A percentile compares a stretch with the other conserved stretches of the same genome.
Evolutionary conservation across 2,113 vertebrate species (phyloP).

Genomic region (Litocranius walleri): DNA sequence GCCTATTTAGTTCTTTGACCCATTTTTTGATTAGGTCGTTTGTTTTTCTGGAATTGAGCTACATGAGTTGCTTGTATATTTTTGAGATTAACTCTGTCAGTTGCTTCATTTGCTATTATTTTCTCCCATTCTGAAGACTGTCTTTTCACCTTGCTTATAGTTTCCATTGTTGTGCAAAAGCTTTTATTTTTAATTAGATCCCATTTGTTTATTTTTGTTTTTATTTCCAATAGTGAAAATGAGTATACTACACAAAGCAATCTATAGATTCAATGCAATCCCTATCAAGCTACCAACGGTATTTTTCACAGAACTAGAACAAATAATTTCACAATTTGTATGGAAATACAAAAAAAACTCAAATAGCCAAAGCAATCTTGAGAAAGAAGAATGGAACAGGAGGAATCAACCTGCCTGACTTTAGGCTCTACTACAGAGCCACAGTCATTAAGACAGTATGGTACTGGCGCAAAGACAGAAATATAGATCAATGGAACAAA

Average conservation of each 20-base stretch:
- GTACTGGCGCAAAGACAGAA: background rate
- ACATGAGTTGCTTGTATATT: no score
- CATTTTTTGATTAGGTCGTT: no score
- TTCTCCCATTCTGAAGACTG: background rate
- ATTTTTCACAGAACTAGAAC: background rate
- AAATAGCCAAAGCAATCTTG: background rate
- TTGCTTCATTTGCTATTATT: background rate
- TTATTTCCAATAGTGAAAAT: background rate
- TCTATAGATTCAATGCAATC: background rate
- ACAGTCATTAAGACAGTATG: background rate
- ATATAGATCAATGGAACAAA: background rate
- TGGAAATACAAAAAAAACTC: background rate
- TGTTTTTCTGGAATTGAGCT: no score
- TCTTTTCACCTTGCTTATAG: background rate
- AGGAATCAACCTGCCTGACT: background rate
- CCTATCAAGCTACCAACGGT: background rate
- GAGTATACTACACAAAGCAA: background rate
- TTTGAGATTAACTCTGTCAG: background rate
- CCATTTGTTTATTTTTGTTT: background rate
- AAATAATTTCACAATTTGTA: background rate
- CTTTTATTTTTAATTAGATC: background rate
- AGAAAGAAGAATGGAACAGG: background rate
- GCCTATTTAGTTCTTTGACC: no score
- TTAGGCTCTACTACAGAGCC: background rate
- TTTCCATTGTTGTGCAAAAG: background rate